Percentiles rank a stretch among this genome's conserved stretches.
phyloP scores from a whole-genome alignment of 2,888 invertebrate species.

The Spilarctia lutea region DNA sequence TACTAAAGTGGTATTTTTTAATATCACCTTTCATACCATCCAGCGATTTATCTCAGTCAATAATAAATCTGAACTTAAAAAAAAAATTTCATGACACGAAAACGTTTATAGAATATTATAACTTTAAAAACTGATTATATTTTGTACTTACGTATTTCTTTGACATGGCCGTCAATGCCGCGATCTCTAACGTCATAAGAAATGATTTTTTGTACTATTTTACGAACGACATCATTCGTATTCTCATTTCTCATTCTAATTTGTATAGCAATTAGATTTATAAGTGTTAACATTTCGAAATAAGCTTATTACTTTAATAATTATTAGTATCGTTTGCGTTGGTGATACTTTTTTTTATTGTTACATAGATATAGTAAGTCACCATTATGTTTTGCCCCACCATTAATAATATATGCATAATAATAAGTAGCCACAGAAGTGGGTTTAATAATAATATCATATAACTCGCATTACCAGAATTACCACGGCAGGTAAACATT shows the following conservation, averaged over 20 bases:
- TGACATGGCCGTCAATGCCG: slow-evolving; percentile 23
- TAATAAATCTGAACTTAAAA: background rate
- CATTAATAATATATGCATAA: slow-evolving; percentile 54
- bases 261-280: slow-evolving; percentile 26
- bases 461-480: slow-evolving; percentile 29
- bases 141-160: slow-evolving; percentile 18
- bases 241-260: slow-evolving; percentile 42
- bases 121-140: slow-evolving; percentile 4
- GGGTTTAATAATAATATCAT: slow-evolving; percentile 26
- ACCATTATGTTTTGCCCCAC: slow-evolving; percentile 57
- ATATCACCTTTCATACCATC: background rate
- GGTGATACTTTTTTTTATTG: slow-evolving; percentile 54
- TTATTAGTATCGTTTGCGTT: slow-evolving; percentile 32
- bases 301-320: slow-evolving; percentile 41
- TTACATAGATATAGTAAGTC: slow-evolving; percentile 62
- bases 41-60: background rate
- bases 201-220: slow-evolving; percentile 7
- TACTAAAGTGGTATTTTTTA: background rate
- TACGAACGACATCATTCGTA: slow-evolving; percentile 13
- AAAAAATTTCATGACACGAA: slow-evolving; percentile 11
- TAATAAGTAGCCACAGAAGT: slow-evolving; percentile 40
- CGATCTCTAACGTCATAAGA: slow-evolving; percentile 20
- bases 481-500: slow-evolving; percentile 29
- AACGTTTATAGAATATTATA: slow-evolving; percentile 1
- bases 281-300: slow-evolving; percentile 34